phyloP scores from a whole-genome alignment of 2,113 vertebrate species.

The Tangachromis dhanisi region DNA sequence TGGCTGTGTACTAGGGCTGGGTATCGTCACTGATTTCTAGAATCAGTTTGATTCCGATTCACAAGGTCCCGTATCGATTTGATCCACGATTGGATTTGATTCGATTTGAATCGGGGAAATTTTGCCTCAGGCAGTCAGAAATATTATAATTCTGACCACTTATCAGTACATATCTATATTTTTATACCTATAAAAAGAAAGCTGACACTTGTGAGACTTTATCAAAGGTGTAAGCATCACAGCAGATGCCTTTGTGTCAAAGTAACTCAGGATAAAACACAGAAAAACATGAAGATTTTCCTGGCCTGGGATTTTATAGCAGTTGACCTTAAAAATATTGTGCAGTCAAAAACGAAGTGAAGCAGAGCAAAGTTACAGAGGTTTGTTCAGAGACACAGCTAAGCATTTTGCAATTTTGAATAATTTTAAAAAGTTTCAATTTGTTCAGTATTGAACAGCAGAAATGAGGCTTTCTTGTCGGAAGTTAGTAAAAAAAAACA shows the following conservation, averaged over 20 bases:
- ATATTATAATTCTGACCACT: neutral
- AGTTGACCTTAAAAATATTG: neutral
- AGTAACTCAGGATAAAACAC: neutral
- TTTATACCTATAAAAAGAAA: neutral
- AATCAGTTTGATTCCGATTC: neutral
- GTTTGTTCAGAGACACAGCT: neutral
- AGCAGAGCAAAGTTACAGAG: neutral
- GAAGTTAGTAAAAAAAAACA: neutral
- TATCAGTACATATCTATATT: neutral
- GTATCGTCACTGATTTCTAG: neutral
- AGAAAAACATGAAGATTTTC: neutral
- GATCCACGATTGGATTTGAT: rapidly evolving
- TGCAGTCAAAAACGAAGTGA: neutral
- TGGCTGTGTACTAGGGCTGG: neutral
- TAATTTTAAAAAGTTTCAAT: neutral
- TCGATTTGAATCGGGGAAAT: neutral
- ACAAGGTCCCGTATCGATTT: rapidly evolving
- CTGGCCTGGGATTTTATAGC: neutral
- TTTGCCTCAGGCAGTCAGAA: neutral
- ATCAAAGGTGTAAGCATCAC: neutral
- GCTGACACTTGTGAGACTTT: neutral
- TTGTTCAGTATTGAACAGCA: neutral
- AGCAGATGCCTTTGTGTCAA: neutral
- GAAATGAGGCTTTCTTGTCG: rapidly evolving
- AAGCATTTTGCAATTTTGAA: neutral